A percentile compares a stretch with the other conserved stretches of the same genome.
phyloP scores from a whole-genome alignment of 2,797 vertebrate genomes.

The Vireo griseus region DNA sequence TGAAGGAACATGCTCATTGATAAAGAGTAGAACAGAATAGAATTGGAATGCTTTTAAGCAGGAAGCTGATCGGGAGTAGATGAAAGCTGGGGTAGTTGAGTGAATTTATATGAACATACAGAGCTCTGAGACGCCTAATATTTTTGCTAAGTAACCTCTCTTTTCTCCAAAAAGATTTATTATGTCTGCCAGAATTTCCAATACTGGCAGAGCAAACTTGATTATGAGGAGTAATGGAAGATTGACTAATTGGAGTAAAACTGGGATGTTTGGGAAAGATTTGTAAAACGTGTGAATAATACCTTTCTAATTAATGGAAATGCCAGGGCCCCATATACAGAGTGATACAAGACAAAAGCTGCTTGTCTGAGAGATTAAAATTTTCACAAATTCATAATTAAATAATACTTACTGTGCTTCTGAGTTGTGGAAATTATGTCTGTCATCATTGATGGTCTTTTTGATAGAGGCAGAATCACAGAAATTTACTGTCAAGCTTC shows the following conservation, averaged over 20 bases:
- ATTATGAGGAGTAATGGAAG: neutral
- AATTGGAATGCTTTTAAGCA: conserved; percentile 12
- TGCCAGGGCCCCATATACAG: neutral
- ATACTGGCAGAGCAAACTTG: neutral
- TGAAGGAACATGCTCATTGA: conserved; percentile 1
- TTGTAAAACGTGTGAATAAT: neutral
- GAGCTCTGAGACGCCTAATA: neutral
- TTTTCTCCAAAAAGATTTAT: neutral
- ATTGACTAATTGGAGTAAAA: neutral
- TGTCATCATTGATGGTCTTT: neutral
- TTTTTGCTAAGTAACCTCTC: neutral
- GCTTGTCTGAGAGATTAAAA: neutral
- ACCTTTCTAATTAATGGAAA: neutral
- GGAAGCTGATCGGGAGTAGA: neutral
- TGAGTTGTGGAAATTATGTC: neutral
- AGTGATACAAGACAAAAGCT: neutral
- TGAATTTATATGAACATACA: neutral
- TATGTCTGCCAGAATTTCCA: neutral
- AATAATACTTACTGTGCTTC: neutral
- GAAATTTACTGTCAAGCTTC: neutral
- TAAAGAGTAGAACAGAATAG: neutral
- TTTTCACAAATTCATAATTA: neutral
- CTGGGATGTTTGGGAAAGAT: neutral
- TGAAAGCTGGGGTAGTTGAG: neutral
- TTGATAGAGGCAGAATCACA: neutral